A percentile compares a stretch with the other conserved stretches of the same genome.
Evolutionary conservation across 1,140 invertebrate species (phyloP).

Genomic region (Chrysoperla carnea): DNA sequence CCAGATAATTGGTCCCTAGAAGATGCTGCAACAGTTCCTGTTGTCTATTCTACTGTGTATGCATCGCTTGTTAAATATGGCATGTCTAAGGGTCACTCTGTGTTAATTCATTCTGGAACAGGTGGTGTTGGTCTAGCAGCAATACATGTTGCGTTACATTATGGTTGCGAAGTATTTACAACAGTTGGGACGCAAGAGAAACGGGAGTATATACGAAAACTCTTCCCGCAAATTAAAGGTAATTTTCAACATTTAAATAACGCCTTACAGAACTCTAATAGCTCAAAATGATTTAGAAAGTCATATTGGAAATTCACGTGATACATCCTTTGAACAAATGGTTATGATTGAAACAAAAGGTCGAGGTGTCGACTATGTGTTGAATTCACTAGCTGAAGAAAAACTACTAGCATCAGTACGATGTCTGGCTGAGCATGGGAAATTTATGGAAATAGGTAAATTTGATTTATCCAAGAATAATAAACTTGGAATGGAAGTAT

Average conservation of each 20-base stretch:
- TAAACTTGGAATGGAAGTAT: conserved; percentile 30
- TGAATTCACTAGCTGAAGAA: conserved; percentile 61
- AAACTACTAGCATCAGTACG: conserved; percentile 37
- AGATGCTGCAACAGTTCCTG: conserved; percentile 41
- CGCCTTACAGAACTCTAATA: too few relatives aligned
- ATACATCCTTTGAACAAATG: conserved; percentile 48
- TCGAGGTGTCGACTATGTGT: conserved; percentile 43
- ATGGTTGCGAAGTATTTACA: conserved; percentile 24
- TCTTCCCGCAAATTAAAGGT: conserved; percentile 24
- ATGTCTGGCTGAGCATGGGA: conserved; percentile 36
- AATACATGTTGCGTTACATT: conserved; percentile 38
- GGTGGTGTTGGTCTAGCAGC: conserved; percentile 55
- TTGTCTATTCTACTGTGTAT: conserved; percentile 38
- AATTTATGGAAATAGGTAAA: conserved; percentile 54
- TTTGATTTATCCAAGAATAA: conserved; percentile 43
- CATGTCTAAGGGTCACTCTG: conserved; percentile 32
- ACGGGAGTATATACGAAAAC: conserved; percentile 21
- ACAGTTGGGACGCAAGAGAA: conserved; percentile 30
- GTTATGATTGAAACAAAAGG: conserved; percentile 36
- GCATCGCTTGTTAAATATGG: conserved; percentile 34
- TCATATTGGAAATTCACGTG: conserved; percentile 53
- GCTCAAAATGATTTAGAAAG: conserved; percentile 24
- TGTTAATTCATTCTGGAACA: conserved; percentile 50
- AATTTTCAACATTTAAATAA: too few relatives aligned
- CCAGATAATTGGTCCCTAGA: conserved; percentile 36